phyloP scores from a whole-genome alignment of 2,888 invertebrate species.

The Harpagoxenus sublaevis region DNA sequence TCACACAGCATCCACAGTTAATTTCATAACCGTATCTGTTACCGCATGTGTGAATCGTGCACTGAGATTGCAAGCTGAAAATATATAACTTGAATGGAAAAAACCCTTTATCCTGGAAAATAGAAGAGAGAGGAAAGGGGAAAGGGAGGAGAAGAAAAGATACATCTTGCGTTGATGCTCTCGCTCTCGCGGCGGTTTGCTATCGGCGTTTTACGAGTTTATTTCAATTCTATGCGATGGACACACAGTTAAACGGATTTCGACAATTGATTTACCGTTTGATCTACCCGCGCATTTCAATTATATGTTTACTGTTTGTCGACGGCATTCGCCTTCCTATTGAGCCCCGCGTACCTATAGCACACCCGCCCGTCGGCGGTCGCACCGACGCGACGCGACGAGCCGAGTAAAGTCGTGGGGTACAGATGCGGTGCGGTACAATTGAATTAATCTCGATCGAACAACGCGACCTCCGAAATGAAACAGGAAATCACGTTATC shows the following conservation, averaged over 20 bases:
- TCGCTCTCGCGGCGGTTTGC: neutral
- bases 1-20: neutral
- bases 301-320: conserved; percentile 74
- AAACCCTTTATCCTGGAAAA: neutral
- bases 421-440: conserved; percentile 69
- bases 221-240: conserved; percentile 66
- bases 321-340: conserved; percentile 47
- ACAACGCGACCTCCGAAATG: conserved; percentile 71
- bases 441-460: conserved; percentile 77
- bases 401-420: conserved; percentile 68
- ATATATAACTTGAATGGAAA: neutral
- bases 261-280: conserved; percentile 74
- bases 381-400: conserved; percentile 22
- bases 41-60: neutral
- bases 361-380: conserved; percentile 37
- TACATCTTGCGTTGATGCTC: neutral
- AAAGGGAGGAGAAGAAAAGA: neutral
- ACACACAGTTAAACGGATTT: conserved; percentile 70
- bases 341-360: conserved; percentile 1
- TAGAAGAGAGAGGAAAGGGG: neutral
- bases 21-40: neutral
- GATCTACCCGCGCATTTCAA: conserved; percentile 71
- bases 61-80: neutral
- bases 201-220: conserved; percentile 54
- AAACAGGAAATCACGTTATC: conserved; percentile 75